phyloP scores from a whole-genome alignment of 2,113 vertebrate species.

The Lophotis ruficrista region DNA sequence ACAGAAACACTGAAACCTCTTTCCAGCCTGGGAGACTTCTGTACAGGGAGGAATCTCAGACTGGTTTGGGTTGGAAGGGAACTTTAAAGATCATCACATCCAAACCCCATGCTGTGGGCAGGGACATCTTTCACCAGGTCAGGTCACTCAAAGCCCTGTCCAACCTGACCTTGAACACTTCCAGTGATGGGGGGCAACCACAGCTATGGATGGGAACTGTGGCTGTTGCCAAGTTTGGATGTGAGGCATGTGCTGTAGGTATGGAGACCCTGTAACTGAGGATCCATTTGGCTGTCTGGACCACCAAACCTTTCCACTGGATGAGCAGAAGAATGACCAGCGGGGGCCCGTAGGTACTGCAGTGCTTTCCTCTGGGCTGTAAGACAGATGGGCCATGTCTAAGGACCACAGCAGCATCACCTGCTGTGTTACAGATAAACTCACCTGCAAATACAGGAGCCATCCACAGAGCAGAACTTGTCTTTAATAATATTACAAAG shows the following conservation, averaged over 20 bases:
- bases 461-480: not conserved
- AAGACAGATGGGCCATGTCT: not conserved
- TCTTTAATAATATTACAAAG: not conserved
- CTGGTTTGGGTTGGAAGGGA: not conserved
- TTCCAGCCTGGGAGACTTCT: not conserved
- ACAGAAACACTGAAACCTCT: not conserved
- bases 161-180: not conserved
- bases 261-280: not conserved
- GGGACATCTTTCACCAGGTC: not conserved
- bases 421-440: not conserved
- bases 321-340: not conserved
- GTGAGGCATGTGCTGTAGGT: not conserved
- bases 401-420: not conserved
- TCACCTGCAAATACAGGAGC: not conserved
- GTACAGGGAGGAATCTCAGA: not conserved
- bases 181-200: not conserved
- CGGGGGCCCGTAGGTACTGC: not conserved
- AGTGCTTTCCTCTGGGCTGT: not conserved
- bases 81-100: not conserved
- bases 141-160: not conserved
- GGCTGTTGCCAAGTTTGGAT: not conserved
- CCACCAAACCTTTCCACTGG: not conserved
- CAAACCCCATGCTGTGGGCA: not conserved
- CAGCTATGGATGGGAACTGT: not conserved
- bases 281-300: not conserved